A percentile compares a stretch with the other conserved stretches of the same genome.
Evolutionary conservation across 2,888 invertebrate species (phyloP).

Genomic region (Sphaeridia pumilis): DNA sequence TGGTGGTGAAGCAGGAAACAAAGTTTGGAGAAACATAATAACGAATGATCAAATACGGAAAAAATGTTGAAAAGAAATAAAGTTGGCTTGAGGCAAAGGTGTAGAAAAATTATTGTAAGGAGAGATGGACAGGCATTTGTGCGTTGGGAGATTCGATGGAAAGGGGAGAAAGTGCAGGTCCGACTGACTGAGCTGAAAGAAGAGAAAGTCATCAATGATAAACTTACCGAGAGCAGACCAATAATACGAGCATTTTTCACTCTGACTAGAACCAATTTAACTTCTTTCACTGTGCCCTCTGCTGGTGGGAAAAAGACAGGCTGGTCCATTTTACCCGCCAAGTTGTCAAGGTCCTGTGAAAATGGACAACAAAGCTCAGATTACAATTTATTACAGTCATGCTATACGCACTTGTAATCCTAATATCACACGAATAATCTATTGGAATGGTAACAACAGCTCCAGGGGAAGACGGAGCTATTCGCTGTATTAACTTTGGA

Average conservation of each 20-base stretch:
- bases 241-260: slow-evolving; percentile 34
- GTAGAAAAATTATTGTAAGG: too few species aligned
- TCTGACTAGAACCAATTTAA: slow-evolving; percentile 36
- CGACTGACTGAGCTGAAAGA: neutral
- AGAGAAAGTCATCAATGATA: neutral
- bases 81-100: too few species aligned
- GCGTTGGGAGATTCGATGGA: neutral
- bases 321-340: slow-evolving; percentile 31
- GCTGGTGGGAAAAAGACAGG: slow-evolving; percentile 32
- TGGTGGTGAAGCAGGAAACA: too few species aligned
- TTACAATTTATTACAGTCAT: slow-evolving; percentile 1
- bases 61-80: too few species aligned
- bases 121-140: too few species aligned
- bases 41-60: too few species aligned
- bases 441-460: too few species aligned
- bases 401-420: too few species aligned
- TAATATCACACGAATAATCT: too few species aligned
- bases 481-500: too few species aligned
- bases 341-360: slow-evolving; percentile 29
- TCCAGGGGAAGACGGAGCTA: too few species aligned
- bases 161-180: neutral
- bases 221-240: slow-evolving; percentile 32
- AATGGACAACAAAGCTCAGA: slow-evolving; percentile 1
- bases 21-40: too few species aligned
- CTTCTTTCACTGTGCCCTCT: slow-evolving; percentile 33